A percentile compares a stretch with the other conserved stretches of the same genome.
Conservation (phyloP, 2,113 vertebrate species). For the Nansenia antarctica region DNA sequence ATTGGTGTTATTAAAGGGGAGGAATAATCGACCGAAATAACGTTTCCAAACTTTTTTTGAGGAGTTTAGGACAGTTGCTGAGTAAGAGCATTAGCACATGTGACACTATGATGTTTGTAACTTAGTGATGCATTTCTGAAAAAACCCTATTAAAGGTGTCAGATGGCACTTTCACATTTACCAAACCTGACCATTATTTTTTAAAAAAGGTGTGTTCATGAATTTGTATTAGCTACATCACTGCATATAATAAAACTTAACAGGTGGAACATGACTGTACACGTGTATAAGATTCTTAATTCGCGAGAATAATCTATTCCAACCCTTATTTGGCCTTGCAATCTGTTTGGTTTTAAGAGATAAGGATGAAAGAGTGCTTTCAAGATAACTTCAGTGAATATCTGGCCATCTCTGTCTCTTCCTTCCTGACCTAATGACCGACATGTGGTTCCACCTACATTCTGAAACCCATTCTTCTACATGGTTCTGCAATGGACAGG, state of each 20-base stretch:
- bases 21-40: too few relatives aligned
- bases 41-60: too few relatives aligned
- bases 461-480: constrained; percentile 22
- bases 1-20: too few relatives aligned
- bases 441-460: constrained; percentile 53
- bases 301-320: constrained; percentile 28
- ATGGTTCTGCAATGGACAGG: constrained; percentile 4
- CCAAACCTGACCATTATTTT: too few relatives aligned
- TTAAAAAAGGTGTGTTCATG: neutral
- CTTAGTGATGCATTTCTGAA: constrained; percentile 15
- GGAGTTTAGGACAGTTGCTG: constrained; percentile 17
- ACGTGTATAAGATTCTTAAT: constrained; percentile 18
- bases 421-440: constrained; percentile 50
- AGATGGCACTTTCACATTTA: neutral
- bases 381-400: constrained; percentile 35
- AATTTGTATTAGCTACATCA: neutral
- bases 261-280: constrained; percentile 9
- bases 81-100: constrained; percentile 27
- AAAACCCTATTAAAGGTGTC: constrained; percentile 14
- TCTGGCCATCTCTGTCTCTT: constrained; percentile 55
- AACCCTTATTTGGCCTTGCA: constrained; percentile 35
- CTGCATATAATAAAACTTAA: constrained; percentile 15
- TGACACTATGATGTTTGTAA: constrained; percentile 22
- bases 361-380: constrained; percentile 59
- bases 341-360: constrained; percentile 49